Conservation (phyloP, 2,888 invertebrate genomes). For the Neocrepidodera transversa region DNA sequence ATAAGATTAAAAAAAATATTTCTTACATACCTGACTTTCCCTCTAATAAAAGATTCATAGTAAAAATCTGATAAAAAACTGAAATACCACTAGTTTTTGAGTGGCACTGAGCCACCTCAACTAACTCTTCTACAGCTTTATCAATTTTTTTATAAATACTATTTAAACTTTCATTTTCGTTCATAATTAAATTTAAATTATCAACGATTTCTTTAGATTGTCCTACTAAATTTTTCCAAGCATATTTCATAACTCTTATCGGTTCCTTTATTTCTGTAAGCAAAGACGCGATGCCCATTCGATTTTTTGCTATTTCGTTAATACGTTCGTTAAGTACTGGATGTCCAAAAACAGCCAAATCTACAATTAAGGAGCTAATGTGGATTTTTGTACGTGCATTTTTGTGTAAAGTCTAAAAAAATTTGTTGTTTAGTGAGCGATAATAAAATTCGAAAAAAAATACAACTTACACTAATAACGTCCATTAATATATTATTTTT, state of each 20-base stretch:
- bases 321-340: constrained; percentile 66
- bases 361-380: constrained; percentile 63
- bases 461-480: constrained; percentile 46
- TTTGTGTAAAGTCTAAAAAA: constrained; percentile 62
- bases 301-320: constrained; percentile 60
- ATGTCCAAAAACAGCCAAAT: constrained; percentile 70
- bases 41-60: constrained; percentile 65
- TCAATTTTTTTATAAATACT: constrained; percentile 57
- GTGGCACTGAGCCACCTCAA: constrained; percentile 59
- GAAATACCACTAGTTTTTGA: constrained; percentile 61
- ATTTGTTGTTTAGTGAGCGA: too few species aligned
- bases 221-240: constrained; percentile 23
- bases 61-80: constrained; percentile 64
- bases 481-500: constrained; percentile 56
- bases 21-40: constrained; percentile 59
- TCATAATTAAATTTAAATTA: constrained; percentile 55
- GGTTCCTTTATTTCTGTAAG: constrained; percentile 41
- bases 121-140: constrained; percentile 44
- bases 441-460: neutral
- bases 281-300: constrained; percentile 57
- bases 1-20: too few species aligned
- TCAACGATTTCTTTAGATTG: constrained; percentile 35
- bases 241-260: constrained; percentile 46
- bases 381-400: constrained; percentile 60
- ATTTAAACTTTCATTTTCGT: constrained; percentile 45